Evolutionary conservation across 2,888 invertebrate species (phyloP).

Genomic region (Drosophila acutilabella): DNA sequence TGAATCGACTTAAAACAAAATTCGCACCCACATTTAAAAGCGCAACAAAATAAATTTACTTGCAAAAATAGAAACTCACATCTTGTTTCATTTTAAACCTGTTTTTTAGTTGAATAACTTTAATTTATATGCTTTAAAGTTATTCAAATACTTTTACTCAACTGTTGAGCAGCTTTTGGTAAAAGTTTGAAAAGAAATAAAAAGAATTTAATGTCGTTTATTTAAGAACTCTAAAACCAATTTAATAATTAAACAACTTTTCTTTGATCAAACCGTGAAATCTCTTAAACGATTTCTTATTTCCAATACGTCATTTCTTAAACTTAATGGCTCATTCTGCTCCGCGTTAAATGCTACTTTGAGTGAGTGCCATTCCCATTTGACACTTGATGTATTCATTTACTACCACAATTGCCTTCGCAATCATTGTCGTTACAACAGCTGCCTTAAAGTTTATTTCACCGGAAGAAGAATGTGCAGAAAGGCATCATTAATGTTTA

Average conservation of each 20-base stretch:
- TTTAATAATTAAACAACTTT: too few relatives aligned
- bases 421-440: conserved; percentile 7
- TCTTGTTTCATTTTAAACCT: background rate
- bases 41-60: conserved; percentile 1
- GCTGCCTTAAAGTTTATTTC: conserved; percentile 29
- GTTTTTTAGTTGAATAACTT: background rate
- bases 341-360: background rate
- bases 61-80: background rate
- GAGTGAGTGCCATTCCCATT: background rate
- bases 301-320: background rate
- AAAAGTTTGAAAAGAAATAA: background rate
- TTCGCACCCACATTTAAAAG: background rate
- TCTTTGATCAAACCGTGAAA: too few relatives aligned
- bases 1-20: conserved; percentile 14
- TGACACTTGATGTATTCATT: conserved; percentile 3
- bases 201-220: too few relatives aligned
- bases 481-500: conserved; percentile 40
- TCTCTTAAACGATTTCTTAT: too few relatives aligned
- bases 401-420: conserved; percentile 7
- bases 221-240: too few relatives aligned
- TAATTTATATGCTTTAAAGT: too few relatives aligned
- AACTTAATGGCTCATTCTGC: background rate
- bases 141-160: too few relatives aligned
- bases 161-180: background rate
- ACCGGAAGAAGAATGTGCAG: background rate